Evolutionary conservation across 2,113 vertebrate species (phyloP).

Genomic region (Marmota monax): DNA sequence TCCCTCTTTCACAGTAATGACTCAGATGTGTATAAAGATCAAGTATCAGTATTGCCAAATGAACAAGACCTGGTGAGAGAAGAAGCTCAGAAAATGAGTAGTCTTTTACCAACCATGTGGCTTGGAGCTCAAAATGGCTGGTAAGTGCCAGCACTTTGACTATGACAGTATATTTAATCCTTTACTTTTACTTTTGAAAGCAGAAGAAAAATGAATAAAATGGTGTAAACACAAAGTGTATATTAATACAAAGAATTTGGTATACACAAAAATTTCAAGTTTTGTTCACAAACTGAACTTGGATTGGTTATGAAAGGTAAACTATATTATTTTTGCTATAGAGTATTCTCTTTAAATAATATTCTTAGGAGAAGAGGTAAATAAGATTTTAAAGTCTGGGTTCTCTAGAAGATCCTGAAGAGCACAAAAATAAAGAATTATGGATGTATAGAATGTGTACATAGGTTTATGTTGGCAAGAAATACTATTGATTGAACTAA

Average conservation of each 20-base stretch:
- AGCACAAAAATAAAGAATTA: neutral
- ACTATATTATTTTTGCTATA: constrained; percentile 4
- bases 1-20: constrained; percentile 86
- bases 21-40: constrained; percentile 93
- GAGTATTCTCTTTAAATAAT: constrained; percentile 46
- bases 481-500: neutral
- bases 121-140: constrained; percentile 98
- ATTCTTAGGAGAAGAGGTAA: constrained; percentile 47
- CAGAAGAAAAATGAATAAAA: neutral
- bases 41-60: constrained; percentile 89
- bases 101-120: constrained; percentile 98
- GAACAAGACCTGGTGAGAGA: constrained; percentile 97
- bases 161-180: neutral
- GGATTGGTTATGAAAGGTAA: constrained; percentile 56
- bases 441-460: neutral
- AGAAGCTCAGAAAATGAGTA: constrained; percentile 99
- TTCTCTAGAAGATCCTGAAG: neutral
- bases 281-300: constrained; percentile 29
- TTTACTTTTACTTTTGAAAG: constrained; percentile 49
- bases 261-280: neutral
- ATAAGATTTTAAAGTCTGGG: constrained; percentile 28
- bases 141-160: constrained; percentile 85
- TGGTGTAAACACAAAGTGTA: neutral
- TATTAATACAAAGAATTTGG: neutral
- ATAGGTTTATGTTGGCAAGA: neutral